Evolutionary conservation across 2,797 vertebrate genomes (phyloP), one percentile per base, ranked within the genome.

Genomic region (Pelobates cultripes): DNA sequence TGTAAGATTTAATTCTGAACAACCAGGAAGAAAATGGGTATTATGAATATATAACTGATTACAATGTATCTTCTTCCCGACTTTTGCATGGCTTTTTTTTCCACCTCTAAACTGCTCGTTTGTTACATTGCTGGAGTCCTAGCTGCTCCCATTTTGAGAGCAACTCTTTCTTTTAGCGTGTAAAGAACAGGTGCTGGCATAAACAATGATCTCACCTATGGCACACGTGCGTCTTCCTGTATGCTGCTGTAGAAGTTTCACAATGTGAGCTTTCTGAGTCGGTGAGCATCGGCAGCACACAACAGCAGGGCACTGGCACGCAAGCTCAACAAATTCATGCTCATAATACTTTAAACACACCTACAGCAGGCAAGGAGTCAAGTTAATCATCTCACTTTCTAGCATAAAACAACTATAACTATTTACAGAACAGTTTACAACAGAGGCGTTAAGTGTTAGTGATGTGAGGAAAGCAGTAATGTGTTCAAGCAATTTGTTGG

Each of bases 221-320:
- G 97, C 97, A 64, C 98, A 99, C 0, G 97, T 99, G 73, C 96
- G 95, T 88, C 93, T 96, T 81, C 91, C 94, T 0, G 97, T 96
- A 92, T 97, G 97, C 87, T 96, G 96, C 86, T 97, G 95, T 12
- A 99, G 90, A 61, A 99, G 93, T 12, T 85, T 91, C 85, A 97
- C 97, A 5, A 99, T 97, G 85, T 94, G 96, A 55, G 97, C 97
- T 88, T 99, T 99, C 89, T 99, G 98, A 0, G 97, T 99, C 3
- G 98, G 98, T 0, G 97, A 98, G 86, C 98, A 99, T 84, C 97
- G 96, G 66, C 97, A 99, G 92, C 97, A 99, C 60, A 99, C 97
- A 42, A 99, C 97, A 0, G 98, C 97, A 0, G 97, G 98, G 85
- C 97, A 99, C 90, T 99, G 98, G 87, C 97, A 99, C 0, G 97